phyloP scores from a whole-genome alignment of 2,113 vertebrate species.

The Neogobius melanostomus region DNA sequence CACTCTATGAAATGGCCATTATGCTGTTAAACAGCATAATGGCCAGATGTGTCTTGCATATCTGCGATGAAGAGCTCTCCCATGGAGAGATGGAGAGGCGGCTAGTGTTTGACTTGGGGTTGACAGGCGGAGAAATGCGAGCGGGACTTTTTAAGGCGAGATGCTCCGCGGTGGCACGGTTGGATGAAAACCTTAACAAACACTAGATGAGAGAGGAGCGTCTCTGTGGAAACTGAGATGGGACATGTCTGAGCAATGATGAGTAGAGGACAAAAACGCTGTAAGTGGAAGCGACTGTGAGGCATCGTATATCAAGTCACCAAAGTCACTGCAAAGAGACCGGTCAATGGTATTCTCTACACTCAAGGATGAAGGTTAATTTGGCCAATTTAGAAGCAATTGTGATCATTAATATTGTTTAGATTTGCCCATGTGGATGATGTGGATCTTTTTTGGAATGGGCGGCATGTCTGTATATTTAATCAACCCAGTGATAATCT shows the following conservation, averaged over 20 bases:
- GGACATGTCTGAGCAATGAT: constrained; percentile 30
- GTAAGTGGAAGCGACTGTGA: constrained; percentile 1
- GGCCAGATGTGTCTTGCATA: constrained; percentile 1
- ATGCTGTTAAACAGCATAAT: neutral
- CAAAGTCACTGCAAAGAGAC: constrained; percentile 2
- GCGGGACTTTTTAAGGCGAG: constrained; percentile 15
- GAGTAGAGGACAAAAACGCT: constrained; percentile 26
- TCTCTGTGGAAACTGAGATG: constrained; percentile 32
- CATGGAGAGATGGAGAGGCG: neutral
- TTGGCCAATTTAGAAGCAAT: no score
- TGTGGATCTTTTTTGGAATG: no score
- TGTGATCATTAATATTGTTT: no score
- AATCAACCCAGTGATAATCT: no score
- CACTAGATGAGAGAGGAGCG: constrained; percentile 25
- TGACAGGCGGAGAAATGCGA: constrained; percentile 41
- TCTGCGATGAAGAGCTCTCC: constrained; percentile 15
- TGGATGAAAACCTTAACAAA: constrained; percentile 37
- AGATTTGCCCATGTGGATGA: no score
- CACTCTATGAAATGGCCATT: neutral
- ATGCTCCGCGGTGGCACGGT: constrained; percentile 21
- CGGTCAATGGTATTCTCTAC: neutral
- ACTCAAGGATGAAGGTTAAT: no score
- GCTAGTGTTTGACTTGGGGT: constrained; percentile 17
- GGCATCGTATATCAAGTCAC: constrained; percentile 9
- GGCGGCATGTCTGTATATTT: no score